Evolutionary conservation across 2,888 invertebrate genomes (phyloP).

Genomic region (Tetragonisca angustula): DNA sequence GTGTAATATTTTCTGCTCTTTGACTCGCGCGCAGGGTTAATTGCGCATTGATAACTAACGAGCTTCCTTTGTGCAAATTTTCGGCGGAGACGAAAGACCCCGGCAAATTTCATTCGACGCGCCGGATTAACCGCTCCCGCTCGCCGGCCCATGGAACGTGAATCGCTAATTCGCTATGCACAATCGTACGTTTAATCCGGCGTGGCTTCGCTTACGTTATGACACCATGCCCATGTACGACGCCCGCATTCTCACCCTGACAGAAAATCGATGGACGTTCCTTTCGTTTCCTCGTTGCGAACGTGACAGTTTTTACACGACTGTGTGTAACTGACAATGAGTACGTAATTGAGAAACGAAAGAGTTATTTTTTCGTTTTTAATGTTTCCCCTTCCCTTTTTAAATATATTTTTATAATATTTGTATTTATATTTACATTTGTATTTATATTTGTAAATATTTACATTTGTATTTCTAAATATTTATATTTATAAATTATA

Average conservation of each 20-base stretch:
- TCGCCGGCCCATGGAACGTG: constrained; percentile 15
- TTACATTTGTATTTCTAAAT: no score
- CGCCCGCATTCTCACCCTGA: background rate
- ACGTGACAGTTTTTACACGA: background rate
- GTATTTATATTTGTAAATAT: no score
- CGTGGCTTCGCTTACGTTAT: constrained; percentile 27
- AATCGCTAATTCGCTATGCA: constrained; percentile 50
- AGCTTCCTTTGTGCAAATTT: constrained; percentile 67
- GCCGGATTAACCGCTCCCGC: constrained; percentile 61
- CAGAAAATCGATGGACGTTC: constrained; percentile 31
- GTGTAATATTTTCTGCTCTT: constrained; percentile 45
- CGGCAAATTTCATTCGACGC: constrained; percentile 63
- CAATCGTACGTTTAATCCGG: constrained; percentile 48
- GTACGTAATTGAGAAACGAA: background rate
- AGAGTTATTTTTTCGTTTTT: background rate
- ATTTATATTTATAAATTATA: background rate
- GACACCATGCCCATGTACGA: no score
- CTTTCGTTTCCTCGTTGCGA: background rate
- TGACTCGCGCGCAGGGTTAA: constrained; percentile 66
- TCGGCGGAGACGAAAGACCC: constrained; percentile 53
- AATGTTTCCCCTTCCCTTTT: background rate
- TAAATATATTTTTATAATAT: no score
- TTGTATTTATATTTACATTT: no score
- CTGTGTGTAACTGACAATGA: background rate
- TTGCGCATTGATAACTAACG: constrained; percentile 76